Percentiles rank a stretch among this genome's conserved stretches.
phyloP scores from a whole-genome alignment of 2,888 invertebrate genomes.

The Teinopalpus imperialis region DNA sequence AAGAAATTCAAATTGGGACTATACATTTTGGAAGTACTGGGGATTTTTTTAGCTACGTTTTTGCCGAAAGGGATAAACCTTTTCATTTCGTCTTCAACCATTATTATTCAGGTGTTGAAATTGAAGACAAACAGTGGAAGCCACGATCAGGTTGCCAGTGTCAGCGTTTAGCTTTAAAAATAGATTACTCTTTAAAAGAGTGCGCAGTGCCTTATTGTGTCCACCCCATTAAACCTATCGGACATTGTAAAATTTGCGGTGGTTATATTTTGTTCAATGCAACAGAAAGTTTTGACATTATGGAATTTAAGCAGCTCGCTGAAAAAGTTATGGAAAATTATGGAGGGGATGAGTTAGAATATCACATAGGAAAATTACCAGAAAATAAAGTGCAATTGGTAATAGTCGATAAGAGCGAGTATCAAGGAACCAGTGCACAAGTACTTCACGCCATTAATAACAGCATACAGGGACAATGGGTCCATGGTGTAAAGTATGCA shows the following conservation, averaged over 20 bases:
- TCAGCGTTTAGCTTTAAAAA: constrained; percentile 44
- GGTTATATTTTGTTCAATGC: constrained; percentile 53
- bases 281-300: constrained; percentile 52
- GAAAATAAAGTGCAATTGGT: constrained; percentile 55
- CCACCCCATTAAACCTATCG: constrained; percentile 58
- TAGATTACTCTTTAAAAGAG: constrained; percentile 57
- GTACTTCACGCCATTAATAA: constrained; percentile 50
- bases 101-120: constrained; percentile 37
- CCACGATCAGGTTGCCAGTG: constrained; percentile 61
- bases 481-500: constrained; percentile 42
- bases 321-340: constrained; percentile 43
- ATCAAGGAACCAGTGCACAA: constrained; percentile 56
- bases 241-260: constrained; percentile 69
- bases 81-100: constrained; percentile 49
- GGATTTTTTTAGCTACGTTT: constrained; percentile 31
- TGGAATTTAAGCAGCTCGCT: constrained; percentile 49
- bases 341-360: constrained; percentile 42
- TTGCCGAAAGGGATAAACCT: constrained; percentile 30
- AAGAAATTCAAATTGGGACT: constrained; percentile 42
- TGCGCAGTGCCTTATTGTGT: constrained; percentile 56
- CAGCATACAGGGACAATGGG: constrained; percentile 45
- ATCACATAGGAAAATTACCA: constrained; percentile 53
- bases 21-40: background rate
- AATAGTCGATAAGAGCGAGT: constrained; percentile 59
- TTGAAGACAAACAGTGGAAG: constrained; percentile 35